These are phyloP conservation scores for Capricornis sumatraensis DNA, from an alignment of 2,113 vertebrate species.

Conservation along the genomic window DNA sequence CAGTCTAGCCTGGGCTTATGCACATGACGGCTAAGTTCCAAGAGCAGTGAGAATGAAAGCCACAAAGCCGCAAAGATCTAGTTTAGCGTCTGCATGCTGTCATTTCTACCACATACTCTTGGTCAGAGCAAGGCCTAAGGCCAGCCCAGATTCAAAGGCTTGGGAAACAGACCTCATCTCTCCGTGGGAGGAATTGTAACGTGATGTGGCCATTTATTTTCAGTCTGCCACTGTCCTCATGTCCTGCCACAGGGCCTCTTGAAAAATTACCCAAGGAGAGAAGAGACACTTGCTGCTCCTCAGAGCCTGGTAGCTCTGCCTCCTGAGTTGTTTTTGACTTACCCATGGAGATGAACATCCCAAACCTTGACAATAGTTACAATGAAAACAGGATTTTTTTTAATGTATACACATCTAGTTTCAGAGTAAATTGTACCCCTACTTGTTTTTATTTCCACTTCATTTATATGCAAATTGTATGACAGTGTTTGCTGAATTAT, in stretches of 20 bases:
- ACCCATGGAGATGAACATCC: not conserved
- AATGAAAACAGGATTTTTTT: constrained; percentile 43
- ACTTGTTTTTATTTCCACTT: constrained; percentile 53
- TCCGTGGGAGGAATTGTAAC: not conserved
- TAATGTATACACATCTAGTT: constrained; percentile 24
- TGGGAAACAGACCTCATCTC: not conserved
- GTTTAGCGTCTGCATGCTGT: not conserved
- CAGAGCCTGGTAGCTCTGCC: not conserved
- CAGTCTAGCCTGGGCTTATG: not conserved
- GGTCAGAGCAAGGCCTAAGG: not conserved
- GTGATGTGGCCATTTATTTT: not conserved
- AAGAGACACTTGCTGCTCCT: not conserved
- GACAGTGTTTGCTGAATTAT: constrained; percentile 30
- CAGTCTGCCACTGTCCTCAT: not conserved
- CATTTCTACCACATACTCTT: not conserved
- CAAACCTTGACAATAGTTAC: constrained; percentile 52
- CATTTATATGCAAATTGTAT: constrained; percentile 66
- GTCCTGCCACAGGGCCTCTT: not conserved
- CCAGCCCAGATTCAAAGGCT: not conserved
- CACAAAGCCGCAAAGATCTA: not conserved
- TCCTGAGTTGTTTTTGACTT: constrained; percentile 40
- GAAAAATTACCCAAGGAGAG: not conserved
- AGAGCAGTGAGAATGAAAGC: not conserved
- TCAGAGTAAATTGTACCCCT: constrained; percentile 51
- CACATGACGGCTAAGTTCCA: not conserved